A percentile compares a stretch with the other conserved stretches of the same genome.
Evolutionary conservation across 1,140 invertebrate species (phyloP).

Genomic region (Acromyrmex heyeri): DNA sequence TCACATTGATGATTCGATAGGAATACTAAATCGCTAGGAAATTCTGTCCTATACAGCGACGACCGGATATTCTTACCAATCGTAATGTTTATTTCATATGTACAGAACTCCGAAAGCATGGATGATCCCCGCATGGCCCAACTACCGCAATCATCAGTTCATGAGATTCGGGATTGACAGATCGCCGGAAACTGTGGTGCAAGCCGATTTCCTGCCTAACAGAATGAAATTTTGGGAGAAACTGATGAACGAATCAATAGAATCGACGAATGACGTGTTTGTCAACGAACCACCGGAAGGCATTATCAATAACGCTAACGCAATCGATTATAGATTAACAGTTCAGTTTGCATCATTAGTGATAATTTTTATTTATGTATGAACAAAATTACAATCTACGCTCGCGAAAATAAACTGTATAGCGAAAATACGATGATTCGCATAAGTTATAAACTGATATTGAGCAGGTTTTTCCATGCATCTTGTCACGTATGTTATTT

Average conservation of each 20-base stretch:
- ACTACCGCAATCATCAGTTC: constrained; percentile 76
- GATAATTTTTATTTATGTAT: background rate
- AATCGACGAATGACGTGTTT: background rate
- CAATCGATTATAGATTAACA: no score
- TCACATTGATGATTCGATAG: background rate
- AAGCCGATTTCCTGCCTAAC: constrained; percentile 71
- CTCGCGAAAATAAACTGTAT: background rate
- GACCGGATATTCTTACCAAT: constrained; percentile 15
- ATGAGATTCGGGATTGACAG: constrained; percentile 77
- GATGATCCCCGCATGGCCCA: constrained; percentile 74
- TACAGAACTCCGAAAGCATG: constrained; percentile 76
- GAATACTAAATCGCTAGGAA: constrained; percentile 10
- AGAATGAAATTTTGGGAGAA: constrained; percentile 81
- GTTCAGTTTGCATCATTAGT: background rate
- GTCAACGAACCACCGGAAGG: fast-evolving
- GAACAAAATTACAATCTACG: background rate
- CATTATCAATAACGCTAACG: background rate
- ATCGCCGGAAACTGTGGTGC: constrained; percentile 71
- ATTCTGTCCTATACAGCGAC: background rate
- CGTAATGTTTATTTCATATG: constrained; percentile 64
- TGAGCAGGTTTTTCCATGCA: background rate
- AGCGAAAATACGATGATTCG: background rate
- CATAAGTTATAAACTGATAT: background rate
- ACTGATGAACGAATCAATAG: constrained; percentile 26
- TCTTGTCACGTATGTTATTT: background rate